These are phyloP conservation scores for Poeciliopsis prolifica DNA, from an alignment of 2,113 vertebrate species.

Conservation along the genomic window DNA sequence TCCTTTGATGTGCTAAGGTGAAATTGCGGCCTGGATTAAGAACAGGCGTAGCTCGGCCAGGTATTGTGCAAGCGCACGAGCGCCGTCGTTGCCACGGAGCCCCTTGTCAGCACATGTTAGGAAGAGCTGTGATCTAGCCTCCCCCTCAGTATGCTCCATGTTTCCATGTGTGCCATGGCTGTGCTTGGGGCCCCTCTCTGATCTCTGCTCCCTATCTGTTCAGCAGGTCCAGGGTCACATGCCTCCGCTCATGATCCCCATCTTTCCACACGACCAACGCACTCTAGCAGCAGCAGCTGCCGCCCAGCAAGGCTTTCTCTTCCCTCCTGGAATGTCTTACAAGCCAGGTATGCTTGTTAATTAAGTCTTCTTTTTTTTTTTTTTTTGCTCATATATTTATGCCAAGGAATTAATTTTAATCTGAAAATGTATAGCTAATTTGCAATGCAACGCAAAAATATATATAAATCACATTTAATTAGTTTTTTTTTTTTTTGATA, in stretches of 20 bases:
- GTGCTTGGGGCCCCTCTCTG: constrained; percentile 87
- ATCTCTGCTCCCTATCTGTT: constrained; percentile 88
- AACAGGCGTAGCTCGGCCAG: constrained; percentile 68
- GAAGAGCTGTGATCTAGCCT: constrained; percentile 87
- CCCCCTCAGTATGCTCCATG: constrained; percentile 58
- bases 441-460: not conserved
- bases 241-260: constrained; percentile 99
- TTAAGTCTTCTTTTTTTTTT: constrained; percentile 16
- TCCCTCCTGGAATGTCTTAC: constrained; percentile 98
- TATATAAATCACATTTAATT: not conserved
- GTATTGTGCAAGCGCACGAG: constrained; percentile 78
- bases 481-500: not conserved
- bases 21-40: constrained; percentile 78
- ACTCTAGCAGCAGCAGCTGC: constrained; percentile 97
- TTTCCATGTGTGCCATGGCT: constrained; percentile 79
- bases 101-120: constrained; percentile 86
- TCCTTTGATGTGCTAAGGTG: constrained; percentile 82
- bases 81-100: constrained; percentile 77
- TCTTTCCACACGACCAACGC: constrained; percentile 99
- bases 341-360: constrained; percentile 90
- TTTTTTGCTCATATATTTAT: not conserved
- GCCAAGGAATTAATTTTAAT: not conserved
- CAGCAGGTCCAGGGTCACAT: constrained; percentile 99
- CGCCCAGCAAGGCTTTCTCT: constrained; percentile 99
- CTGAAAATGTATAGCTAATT: not conserved